Base-by-base conservation (phyloP, 2,888 invertebrate genomes). In the Campaea margaritaria region DNA sequence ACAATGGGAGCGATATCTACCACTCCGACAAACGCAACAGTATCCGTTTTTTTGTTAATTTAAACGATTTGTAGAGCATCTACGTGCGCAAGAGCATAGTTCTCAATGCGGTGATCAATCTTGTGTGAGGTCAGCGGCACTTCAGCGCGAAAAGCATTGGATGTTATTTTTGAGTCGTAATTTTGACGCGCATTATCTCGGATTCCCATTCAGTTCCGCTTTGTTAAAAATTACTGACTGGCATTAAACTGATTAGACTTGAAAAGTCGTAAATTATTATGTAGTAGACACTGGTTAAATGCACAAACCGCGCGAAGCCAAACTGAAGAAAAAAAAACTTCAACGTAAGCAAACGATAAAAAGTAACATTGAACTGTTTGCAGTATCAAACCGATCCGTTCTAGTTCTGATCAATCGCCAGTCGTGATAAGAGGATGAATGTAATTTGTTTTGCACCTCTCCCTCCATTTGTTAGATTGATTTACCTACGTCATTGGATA, bases 381-480 rank as follows among this genome's bases (percentile, higher is more conserved):
- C 50, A 53, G 48, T n/a, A n/a, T n/a, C n/a, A n/a, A 60, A 50
- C 16, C 41, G 46, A 50, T 57, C 38, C 44, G 57, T 54, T 15
- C 44, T 44, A 47, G 41, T 54, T 58, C 45, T 61, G 52, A 64
- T 54, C 45, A 27, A 61, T 45, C 44, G 41, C n/a, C 14, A 36
- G 10, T 56, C 59, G 57, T 59, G 62, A 52, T 60, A 42, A 21
- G n/a, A 34, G 14, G 46, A 44, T 47, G 53, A 46, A 28, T 21
- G 39, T 44, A 47, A 60, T 64, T 60, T 64, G 36, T 61, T 61
- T 62, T 55, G 36, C 57, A 59, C 62, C 45, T 62, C 53, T 58
- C 56, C 10, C 53, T 58, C 56, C 10, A 59, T 56, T 44, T 53
- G 42, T 16, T 52, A 45, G 36, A 52, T 45, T 39, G 14, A 27